Evolutionary conservation across 2,113 vertebrate species (phyloP).

Genomic region (Dicentrarchus labrax): DNA sequence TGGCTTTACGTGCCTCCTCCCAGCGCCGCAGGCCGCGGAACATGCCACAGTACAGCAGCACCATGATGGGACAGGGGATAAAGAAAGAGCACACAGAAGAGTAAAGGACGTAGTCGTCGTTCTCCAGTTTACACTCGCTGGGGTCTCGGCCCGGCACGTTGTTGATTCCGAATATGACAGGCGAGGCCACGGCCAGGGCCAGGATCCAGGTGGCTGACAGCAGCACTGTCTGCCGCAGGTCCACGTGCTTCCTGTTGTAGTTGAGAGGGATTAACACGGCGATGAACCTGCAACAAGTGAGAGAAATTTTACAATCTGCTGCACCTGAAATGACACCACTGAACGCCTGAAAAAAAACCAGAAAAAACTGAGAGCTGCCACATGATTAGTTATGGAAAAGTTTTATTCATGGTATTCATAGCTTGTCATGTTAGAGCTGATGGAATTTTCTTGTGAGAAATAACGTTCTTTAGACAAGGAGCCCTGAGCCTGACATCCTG

Average conservation of each 20-base stretch:
- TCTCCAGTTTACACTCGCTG: constrained; percentile 91
- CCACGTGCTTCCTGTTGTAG: constrained; percentile 92
- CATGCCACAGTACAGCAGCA: constrained; percentile 95
- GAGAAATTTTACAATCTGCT: neutral
- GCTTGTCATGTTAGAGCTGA: too few species aligned
- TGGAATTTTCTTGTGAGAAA: too few species aligned
- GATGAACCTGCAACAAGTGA: constrained; percentile 89
- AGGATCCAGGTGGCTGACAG: constrained; percentile 94
- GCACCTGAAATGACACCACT: neutral
- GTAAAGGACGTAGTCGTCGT: constrained; percentile 91
- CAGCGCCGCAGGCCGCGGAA: constrained; percentile 91
- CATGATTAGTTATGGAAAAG: too few species aligned
- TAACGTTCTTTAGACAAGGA: too few species aligned
- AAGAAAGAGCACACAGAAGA: constrained; percentile 98
- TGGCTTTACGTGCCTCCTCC: constrained; percentile 90
- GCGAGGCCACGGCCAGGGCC: constrained; percentile 93
- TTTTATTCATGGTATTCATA: neutral
- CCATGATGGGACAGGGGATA: constrained; percentile 95
- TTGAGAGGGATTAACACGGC: constrained; percentile 91
- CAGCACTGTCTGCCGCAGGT: constrained; percentile 89
- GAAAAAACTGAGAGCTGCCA: too few species aligned
- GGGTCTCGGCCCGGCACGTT: constrained; percentile 88
- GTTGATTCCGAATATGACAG: constrained; percentile 94
- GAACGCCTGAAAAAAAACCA: too few species aligned
- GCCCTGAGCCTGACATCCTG: too few species aligned